Conservation (phyloP, 2,797 vertebrate genomes). For the Danio choprae region DNA sequence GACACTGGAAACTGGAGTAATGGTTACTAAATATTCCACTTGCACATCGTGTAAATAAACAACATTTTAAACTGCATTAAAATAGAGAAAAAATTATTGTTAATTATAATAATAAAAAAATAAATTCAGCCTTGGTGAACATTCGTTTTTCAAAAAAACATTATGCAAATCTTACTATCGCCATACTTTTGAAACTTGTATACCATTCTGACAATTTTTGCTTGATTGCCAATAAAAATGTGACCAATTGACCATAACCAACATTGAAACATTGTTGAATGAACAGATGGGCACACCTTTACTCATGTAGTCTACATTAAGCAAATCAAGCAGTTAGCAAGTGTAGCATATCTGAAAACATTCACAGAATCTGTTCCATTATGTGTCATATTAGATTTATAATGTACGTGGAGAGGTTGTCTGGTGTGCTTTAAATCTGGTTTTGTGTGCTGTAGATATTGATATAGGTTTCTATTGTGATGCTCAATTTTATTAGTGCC, state of each 20-base stretch:
- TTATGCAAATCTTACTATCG: not conserved
- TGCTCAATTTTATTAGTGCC: slow-evolving; percentile 48
- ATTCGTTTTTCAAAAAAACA: not conserved
- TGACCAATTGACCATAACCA: too few species aligned
- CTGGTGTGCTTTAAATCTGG: slow-evolving; percentile 40
- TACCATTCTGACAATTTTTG: too few species aligned
- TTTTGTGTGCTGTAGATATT: slow-evolving; percentile 55
- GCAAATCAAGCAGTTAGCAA: not conserved
- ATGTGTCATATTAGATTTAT: slow-evolving; percentile 30
- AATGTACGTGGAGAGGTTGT: slow-evolving; percentile 19
- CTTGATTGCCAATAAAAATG: too few species aligned
- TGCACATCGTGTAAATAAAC: not conserved
- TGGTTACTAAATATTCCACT: not conserved
- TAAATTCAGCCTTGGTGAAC: not conserved
- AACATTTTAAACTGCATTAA: not conserved
- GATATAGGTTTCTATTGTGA: slow-evolving; percentile 54
- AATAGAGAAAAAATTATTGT: not conserved
- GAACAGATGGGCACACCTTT: not conserved
- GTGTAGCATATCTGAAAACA: not conserved
- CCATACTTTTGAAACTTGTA: too few species aligned
- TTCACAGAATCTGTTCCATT: slow-evolving; percentile 17
- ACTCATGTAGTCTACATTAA: slow-evolving; percentile 6
- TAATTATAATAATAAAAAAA: not conserved
- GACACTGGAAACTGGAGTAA: not conserved
- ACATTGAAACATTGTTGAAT: not conserved